phyloP scores from a whole-genome alignment of 2,113 vertebrate species.

The Pomatostomus ruficeps region DNA sequence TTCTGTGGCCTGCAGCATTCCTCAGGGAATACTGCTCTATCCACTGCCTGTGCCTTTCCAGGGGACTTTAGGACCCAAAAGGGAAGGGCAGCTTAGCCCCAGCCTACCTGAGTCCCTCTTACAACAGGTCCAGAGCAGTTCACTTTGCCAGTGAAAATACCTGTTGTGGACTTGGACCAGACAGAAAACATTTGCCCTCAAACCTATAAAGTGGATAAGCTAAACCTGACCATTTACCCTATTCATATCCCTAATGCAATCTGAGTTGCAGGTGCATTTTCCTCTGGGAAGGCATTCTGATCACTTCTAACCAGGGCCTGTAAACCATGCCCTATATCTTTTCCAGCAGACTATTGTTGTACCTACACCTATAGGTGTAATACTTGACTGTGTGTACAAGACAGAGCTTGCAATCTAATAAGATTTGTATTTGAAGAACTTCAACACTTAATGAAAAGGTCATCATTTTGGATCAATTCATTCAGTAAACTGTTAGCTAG shows the following conservation, averaged over 20 bases:
- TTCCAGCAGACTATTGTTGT: not conserved
- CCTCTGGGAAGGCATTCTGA: not conserved
- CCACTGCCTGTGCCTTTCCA: not conserved
- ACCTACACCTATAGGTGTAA: not conserved
- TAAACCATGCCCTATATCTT: not conserved
- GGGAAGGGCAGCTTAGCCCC: not conserved
- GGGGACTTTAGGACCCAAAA: not conserved
- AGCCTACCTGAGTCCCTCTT: not conserved
- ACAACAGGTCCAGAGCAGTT: not conserved
- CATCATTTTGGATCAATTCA: fast-evolving
- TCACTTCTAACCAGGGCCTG: not conserved
- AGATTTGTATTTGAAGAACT: not conserved
- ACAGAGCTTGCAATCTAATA: not conserved
- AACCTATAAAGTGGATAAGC: not conserved
- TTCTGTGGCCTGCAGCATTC: not conserved
- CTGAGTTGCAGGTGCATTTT: not conserved
- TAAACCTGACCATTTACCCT: not conserved
- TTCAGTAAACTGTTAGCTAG: not conserved
- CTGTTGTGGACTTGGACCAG: not conserved
- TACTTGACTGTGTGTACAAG: not conserved
- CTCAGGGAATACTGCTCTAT: not conserved
- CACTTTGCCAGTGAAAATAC: not conserved
- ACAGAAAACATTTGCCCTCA: not conserved
- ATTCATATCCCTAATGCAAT: not conserved
- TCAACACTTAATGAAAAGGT: not conserved